Conservation (phyloP, 2,113 vertebrate species). For the Rattus rattus region DNA sequence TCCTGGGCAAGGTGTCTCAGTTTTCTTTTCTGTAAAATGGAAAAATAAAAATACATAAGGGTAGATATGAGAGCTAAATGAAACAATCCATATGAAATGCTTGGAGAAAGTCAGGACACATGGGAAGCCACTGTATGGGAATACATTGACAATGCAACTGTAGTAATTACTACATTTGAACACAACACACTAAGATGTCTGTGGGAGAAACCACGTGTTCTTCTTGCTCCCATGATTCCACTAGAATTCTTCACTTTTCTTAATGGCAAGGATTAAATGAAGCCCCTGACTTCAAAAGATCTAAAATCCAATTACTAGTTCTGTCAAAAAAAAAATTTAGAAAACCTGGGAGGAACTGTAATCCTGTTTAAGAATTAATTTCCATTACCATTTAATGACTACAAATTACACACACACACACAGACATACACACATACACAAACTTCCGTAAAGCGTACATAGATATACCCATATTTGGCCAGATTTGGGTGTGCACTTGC, state of each 20-base stretch:
- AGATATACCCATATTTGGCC: neutral
- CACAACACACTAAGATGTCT: neutral
- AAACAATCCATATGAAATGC: neutral
- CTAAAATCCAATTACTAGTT: slow-evolving; percentile 23
- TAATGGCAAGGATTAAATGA: slow-evolving; percentile 43
- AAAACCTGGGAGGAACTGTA: neutral
- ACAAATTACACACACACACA: neutral
- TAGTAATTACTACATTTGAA: neutral
- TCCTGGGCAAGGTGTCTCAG: slow-evolving; percentile 4
- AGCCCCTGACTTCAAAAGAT: slow-evolving; percentile 53
- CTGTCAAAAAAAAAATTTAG: neutral
- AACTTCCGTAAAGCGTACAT: neutral
- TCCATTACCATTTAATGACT: neutral
- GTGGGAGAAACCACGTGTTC: neutral
- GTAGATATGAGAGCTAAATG: neutral
- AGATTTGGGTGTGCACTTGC: neutral
- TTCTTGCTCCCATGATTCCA: neutral
- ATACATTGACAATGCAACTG: neutral
- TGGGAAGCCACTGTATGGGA: neutral
- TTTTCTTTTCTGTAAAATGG: slow-evolving; percentile 55
- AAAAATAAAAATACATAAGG: slow-evolving; percentile 13
- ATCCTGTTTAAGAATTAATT: neutral
- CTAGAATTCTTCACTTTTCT: slow-evolving; percentile 40
- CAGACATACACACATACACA: neutral
- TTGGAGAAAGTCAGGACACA: neutral